A percentile compares a stretch with the other conserved stretches of the same genome.
Evolutionary conservation across 2,797 vertebrate species (phyloP).

Genomic region (Chelonia mydas): DNA sequence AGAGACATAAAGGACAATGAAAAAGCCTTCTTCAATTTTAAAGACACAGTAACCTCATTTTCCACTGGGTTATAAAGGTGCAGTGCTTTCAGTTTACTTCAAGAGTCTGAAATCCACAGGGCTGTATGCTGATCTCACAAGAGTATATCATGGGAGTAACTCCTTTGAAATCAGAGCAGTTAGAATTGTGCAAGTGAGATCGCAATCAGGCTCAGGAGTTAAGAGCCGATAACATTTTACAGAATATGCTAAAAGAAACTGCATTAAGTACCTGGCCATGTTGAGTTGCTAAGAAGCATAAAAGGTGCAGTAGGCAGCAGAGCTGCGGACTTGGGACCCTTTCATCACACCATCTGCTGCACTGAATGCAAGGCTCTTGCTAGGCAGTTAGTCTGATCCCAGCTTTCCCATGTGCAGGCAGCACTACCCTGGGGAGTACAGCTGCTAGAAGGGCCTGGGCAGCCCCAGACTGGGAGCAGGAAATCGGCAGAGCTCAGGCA

Average conservation of each 20-base stretch:
- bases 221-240: not conserved
- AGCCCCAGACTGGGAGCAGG: not conserved
- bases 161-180: not conserved
- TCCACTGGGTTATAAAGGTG: not conserved
- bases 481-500: not conserved
- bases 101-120: not conserved
- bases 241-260: not conserved
- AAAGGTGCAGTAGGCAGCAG: not conserved
- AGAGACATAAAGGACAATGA: slow-evolving; percentile 65
- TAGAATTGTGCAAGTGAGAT: rapidly evolving
- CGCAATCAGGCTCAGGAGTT: not conserved
- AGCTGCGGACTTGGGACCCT: not conserved
- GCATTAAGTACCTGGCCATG: not conserved
- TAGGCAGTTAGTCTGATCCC: not conserved
- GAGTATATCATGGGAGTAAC: not conserved
- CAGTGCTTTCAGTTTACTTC: not conserved
- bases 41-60: slow-evolving; percentile 14
- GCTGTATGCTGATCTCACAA: not conserved
- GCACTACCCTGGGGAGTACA: not conserved
- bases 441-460: not conserved
- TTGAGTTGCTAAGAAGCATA: not conserved
- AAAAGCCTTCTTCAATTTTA: slow-evolving; percentile 46
- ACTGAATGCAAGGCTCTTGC: not conserved
- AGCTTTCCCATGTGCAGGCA: not conserved
- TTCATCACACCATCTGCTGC: not conserved